These are phyloP conservation scores for Panurus biarmicus DNA, from an alignment of 2,113 vertebrate species.

Conservation along the genomic window DNA sequence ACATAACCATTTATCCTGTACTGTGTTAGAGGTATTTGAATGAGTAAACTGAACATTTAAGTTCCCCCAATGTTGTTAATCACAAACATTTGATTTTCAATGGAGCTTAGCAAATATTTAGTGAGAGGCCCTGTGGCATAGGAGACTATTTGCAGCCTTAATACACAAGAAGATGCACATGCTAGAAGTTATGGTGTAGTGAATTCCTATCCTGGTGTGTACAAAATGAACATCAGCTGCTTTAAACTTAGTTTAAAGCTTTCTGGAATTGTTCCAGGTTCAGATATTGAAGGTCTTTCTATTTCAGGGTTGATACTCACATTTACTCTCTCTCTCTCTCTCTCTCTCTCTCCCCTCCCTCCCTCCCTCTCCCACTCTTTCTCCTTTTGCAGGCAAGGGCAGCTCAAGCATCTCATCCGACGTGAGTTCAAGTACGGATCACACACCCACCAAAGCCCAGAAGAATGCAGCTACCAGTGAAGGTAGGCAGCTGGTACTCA, in stretches of 20 bases:
- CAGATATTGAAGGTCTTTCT: neutral
- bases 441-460: slow-evolving; percentile 91
- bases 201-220: neutral
- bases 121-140: neutral
- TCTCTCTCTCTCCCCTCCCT: neutral
- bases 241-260: neutral
- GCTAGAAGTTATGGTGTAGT: neutral
- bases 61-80: neutral
- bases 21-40: neutral
- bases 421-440: slow-evolving; percentile 98
- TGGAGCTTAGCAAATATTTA: neutral
- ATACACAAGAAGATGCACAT: neutral
- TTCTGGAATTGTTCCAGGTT: neutral
- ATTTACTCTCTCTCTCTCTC: neutral
- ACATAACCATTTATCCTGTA: neutral
- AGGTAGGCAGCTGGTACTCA: slow-evolving; percentile 88
- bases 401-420: slow-evolving; percentile 99
- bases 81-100: neutral
- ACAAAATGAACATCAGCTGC: neutral
- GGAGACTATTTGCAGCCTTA: neutral
- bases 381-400: slow-evolving; percentile 87
- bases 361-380: neutral
- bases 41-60: neutral
- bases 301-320: neutral
- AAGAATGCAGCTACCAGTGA: slow-evolving; percentile 97